Conservation (phyloP, 37 sponge, comb jelly and placozoan species). For the Beroe ovata region DNA sequence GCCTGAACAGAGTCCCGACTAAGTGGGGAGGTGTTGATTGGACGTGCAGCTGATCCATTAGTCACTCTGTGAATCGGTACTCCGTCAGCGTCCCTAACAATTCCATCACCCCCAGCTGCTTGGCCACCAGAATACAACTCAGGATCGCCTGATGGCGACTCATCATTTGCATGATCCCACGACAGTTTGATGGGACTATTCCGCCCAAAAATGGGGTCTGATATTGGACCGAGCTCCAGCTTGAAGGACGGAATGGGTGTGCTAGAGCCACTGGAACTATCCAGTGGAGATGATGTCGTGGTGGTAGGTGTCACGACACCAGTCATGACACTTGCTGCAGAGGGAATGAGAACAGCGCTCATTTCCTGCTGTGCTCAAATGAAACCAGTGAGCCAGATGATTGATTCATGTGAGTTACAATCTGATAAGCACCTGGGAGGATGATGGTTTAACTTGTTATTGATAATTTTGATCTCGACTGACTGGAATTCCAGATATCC, state of each 20-base stretch:
- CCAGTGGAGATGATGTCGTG: no score
- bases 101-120: background rate
- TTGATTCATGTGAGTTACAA: no score
- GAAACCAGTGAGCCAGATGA: no score
- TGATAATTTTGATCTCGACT: no score
- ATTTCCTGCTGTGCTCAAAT: no score
- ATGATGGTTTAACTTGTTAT: no score
- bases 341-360: no score
- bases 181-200: conserved; percentile 3
- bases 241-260: background rate
- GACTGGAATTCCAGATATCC: no score
- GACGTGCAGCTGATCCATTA: background rate
- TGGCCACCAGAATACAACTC: background rate
- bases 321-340: no score
- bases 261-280: background rate
- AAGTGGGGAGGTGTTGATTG: background rate
- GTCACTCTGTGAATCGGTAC: background rate
- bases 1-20: background rate
- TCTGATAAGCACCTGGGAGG: no score
- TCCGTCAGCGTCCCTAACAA: background rate
- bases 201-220: background rate
- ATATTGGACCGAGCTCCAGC: background rate
- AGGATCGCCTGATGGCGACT: background rate
- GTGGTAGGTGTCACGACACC: no score
- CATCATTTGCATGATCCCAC: background rate